These are phyloP conservation scores for Ranitomeya imitator DNA, from an alignment of 2,113 vertebrate genomes.

Conservation along the genomic window DNA sequence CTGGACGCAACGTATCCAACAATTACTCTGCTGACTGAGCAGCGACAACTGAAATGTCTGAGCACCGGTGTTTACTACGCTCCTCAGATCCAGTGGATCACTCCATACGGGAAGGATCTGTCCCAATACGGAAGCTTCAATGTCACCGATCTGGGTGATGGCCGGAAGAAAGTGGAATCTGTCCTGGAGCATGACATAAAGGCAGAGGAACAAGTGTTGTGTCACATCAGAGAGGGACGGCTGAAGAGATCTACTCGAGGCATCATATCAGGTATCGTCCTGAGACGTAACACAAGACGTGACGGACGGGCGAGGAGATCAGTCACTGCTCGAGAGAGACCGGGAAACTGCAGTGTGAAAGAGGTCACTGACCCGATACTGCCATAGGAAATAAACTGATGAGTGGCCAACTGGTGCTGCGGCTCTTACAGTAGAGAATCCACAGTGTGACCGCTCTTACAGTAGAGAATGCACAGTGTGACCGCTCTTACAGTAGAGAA, in stretches of 20 bases:
- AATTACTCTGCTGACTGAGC: background rate
- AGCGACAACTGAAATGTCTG: background rate
- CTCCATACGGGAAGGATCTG: background rate
- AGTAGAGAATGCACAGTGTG: no score
- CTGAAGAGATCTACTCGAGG: slow-evolving; percentile 14
- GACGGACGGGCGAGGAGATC: background rate
- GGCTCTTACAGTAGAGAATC: no score
- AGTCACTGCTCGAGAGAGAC: background rate
- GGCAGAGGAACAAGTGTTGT: slow-evolving; percentile 2
- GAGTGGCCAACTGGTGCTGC: no score
- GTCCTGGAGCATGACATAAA: background rate
- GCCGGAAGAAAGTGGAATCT: slow-evolving; percentile 22
- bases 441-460: no score
- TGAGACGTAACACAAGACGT: background rate
- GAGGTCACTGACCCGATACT: background rate
- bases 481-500: no score
- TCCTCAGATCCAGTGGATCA: background rate
- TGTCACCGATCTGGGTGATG: background rate
- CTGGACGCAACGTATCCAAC: background rate
- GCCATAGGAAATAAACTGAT: no score
- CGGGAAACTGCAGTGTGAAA: background rate
- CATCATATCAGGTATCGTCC: slow-evolving; percentile 20
- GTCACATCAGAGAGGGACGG: slow-evolving; percentile 22
- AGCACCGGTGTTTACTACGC: background rate
- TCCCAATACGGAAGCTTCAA: background rate